phyloP scores from a whole-genome alignment of 2,797 vertebrate genomes.

The Pseudochirops cupreus region DNA sequence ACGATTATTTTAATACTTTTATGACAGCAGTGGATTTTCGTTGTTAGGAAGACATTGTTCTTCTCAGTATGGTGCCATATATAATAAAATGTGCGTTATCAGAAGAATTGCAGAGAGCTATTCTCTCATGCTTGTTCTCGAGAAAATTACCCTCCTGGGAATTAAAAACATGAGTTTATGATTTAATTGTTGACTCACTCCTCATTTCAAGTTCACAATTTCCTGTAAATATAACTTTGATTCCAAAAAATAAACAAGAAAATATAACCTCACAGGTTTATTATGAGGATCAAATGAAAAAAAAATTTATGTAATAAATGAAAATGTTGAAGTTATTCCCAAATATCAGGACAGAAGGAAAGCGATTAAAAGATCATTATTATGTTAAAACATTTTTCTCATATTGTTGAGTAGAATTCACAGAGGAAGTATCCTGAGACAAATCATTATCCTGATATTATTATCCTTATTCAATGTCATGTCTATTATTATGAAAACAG shows the following conservation, averaged over 20 bases:
- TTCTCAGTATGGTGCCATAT: conserved; percentile 30
- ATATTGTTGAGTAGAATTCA: background rate
- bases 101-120: conserved; percentile 25
- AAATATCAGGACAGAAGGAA: background rate
- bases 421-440: background rate
- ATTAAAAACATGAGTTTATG: conserved; percentile 26
- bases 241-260: background rate
- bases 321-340: background rate
- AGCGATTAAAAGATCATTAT: background rate
- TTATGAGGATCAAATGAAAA: background rate
- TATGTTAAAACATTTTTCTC: background rate
- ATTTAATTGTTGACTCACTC: conserved; percentile 23
- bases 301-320: background rate
- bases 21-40: background rate
- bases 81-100: background rate
- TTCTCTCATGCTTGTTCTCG: conserved; percentile 41
- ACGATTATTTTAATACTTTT: conserved; percentile 44
- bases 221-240: background rate
- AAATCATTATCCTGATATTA: background rate
- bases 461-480: background rate
- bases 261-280: conserved; percentile 12
- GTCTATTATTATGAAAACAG: background rate
- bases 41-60: conserved; percentile 41
- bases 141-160: conserved; percentile 40
- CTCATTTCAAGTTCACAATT: conserved; percentile 38